Conservation (phyloP, 2,113 vertebrate species). For the Oxyruncus cristatus region DNA sequence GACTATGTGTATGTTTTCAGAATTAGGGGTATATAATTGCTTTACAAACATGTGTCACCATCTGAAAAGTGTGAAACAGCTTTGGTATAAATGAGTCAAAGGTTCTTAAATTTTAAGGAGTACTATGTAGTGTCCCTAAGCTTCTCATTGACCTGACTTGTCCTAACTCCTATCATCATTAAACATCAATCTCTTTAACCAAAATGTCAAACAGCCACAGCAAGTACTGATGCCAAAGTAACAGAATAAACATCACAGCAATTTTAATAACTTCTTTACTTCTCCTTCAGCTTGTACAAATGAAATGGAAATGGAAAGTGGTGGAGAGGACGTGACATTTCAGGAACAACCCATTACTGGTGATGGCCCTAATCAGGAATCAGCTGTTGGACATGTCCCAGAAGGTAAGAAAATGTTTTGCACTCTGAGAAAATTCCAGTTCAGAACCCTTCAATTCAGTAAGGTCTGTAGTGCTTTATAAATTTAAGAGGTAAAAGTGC, state of each 20-base stretch:
- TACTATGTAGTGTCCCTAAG: background rate
- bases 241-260: background rate
- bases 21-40: background rate
- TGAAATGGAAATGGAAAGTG: conserved; percentile 71
- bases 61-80: background rate
- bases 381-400: conserved; percentile 54
- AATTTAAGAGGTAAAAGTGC: background rate
- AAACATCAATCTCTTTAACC: background rate
- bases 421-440: background rate
- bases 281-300: conserved; percentile 67
- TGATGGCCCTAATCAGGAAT: conserved; percentile 17
- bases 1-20: background rate
- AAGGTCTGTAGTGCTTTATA: background rate
- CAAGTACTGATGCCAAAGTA: background rate
- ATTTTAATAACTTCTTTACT: conserved; percentile 7
- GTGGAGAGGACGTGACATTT: conserved; percentile 47
- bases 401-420: conserved; percentile 64
- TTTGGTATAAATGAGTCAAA: background rate
- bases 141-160: background rate
- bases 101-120: background rate
- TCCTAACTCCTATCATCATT: background rate
- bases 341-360: conserved; percentile 36
- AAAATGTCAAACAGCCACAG: background rate
- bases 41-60: background rate
- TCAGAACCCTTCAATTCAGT: background rate